These are phyloP conservation scores for Scomber scombrus DNA, from an alignment of 2,113 vertebrate species.

Conservation along the genomic window DNA sequence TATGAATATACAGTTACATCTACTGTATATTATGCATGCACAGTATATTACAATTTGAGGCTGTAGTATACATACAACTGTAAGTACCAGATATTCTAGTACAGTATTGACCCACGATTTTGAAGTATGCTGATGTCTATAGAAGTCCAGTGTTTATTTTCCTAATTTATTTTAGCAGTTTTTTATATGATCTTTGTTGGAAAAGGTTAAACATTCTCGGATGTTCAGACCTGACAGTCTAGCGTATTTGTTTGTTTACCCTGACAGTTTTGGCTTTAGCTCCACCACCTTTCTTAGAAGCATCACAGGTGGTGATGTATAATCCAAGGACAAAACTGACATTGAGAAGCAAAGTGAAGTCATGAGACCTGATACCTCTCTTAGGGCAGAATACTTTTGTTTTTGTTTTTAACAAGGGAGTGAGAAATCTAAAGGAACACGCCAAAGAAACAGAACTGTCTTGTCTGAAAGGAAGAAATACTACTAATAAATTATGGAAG, in stretches of 20 bases:
- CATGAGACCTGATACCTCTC: slow-evolving; percentile 16
- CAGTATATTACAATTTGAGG: neutral
- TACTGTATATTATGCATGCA: neutral
- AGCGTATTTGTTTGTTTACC: slow-evolving; percentile 55
- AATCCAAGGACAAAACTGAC: slow-evolving; percentile 48
- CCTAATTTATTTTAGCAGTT: neutral
- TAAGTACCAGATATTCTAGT: neutral
- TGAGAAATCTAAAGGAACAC: neutral
- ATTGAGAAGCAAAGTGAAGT: slow-evolving; percentile 26
- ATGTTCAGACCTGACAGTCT: slow-evolving; percentile 10
- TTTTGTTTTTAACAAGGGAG: slow-evolving; percentile 18
- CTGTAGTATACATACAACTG: neutral
- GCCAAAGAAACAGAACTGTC: neutral
- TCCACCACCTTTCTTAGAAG: slow-evolving; percentile 14
- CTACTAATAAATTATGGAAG: neutral
- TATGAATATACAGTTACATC: neutral
- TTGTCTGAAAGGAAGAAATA: neutral
- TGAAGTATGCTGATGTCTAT: neutral
- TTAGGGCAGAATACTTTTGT: slow-evolving; percentile 28
- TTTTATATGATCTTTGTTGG: slow-evolving; percentile 12
- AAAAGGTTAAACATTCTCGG: slow-evolving; percentile 15
- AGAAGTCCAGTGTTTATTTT: neutral
- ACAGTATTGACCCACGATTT: neutral
- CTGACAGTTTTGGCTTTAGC: slow-evolving; percentile 49
- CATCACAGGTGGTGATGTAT: slow-evolving; percentile 53